Evolutionary conservation across 2,113 vertebrate species (phyloP), one percentile per base, ranked within the genome.

Genomic region (Ploceus nigricollis): DNA sequence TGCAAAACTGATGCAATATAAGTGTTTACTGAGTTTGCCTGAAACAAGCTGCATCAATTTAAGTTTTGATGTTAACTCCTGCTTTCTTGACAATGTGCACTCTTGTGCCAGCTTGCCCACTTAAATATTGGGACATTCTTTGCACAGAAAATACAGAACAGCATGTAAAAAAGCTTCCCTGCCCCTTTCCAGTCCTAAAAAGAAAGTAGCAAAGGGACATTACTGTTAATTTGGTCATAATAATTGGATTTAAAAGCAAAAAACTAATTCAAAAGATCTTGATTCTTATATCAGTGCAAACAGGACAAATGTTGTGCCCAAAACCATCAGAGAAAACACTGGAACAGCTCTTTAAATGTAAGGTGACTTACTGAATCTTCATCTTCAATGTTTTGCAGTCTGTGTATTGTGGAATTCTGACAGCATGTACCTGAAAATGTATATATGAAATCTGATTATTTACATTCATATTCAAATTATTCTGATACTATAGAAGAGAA

Each of bases 21-120:
- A 96, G 96, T 85, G 39, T 82, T 96, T 75, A 79, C 57, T 91
- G 44, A 42, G 57, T 87, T 94, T 96, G 68, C 64, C 84, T 93
- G 56, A 91, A 81, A 96, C 40, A 91, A 89, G 30, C 14, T 89
- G 79, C 56, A 56, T 68, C n/a, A 79, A 48, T 61, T 96, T 54
- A 79, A 51, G n/a, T 72, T 88, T 88, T 63, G 60, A 15, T 79
- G 58, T 89, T 91, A 92, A 61, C 37, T 84, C 57, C 56, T 82
- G 24, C 24, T 40, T 58, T 89, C 27, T 88, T 75, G 77, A 63
- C 64, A 47, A 50, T 0, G 1, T 33, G 28, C 33, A 44, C 44
- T 73, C 40, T 58, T 63, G 4, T 24, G 84, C n/a, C 30, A 11
- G 6, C 17, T 89, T 93, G 24, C 63, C 44, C 31, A 11, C 16